A percentile compares a stretch with the other conserved stretches of the same genome.
Conservation (phyloP, 2,113 vertebrate species). For the Malurus melanocephalus region DNA sequence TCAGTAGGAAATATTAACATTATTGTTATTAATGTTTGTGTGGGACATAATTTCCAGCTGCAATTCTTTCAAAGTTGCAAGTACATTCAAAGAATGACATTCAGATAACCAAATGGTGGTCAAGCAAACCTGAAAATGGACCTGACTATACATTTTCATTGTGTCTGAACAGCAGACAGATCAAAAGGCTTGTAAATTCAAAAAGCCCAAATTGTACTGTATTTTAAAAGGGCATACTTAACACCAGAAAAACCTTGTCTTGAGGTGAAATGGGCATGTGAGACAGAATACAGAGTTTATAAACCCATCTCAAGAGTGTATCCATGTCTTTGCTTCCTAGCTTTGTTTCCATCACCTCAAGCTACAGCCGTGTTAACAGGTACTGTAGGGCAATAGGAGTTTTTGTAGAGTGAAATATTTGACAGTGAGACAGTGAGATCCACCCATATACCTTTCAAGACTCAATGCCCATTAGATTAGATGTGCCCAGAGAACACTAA, state of each 20-base stretch:
- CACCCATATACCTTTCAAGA: neutral
- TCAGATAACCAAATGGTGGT: neutral
- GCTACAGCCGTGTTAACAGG: neutral
- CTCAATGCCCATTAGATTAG: neutral
- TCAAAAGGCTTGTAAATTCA: neutral
- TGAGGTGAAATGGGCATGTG: neutral
- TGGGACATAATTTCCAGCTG: neutral
- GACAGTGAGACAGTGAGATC: neutral
- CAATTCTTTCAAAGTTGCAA: neutral
- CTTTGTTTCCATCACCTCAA: neutral
- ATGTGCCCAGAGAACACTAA: neutral
- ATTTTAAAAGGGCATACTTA: neutral
- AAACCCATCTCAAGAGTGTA: neutral
- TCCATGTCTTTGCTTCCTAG: neutral
- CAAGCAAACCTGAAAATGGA: neutral
- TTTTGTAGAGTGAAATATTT: neutral
- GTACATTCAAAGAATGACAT: neutral
- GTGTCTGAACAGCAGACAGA: neutral
- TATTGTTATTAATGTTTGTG: neutral
- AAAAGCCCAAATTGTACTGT: neutral
- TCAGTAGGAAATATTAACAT: neutral
- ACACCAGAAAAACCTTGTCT: neutral
- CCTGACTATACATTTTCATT: neutral
- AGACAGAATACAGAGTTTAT: neutral
- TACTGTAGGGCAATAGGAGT: neutral